Percentiles rank a stretch among this genome's conserved stretches.
Conservation (phyloP, 2,113 vertebrate genomes). For the Hipposideros armiger region DNA sequence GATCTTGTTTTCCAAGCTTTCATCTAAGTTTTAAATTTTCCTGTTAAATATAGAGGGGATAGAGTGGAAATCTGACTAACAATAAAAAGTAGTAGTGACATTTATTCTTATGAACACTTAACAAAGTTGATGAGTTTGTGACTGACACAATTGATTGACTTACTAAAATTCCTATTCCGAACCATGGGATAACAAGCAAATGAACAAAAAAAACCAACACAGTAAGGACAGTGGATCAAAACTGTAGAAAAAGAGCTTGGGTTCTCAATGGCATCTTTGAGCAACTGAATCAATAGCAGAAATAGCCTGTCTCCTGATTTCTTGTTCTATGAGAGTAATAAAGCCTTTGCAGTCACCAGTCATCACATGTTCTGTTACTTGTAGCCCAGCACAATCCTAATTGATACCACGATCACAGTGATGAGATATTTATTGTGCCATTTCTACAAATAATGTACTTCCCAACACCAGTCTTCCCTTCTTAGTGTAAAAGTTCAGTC, state of each 20-base stretch:
- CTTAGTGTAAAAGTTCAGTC: background rate
- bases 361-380: background rate
- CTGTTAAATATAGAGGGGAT: background rate
- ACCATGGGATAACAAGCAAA: background rate
- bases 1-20: background rate
- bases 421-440: background rate
- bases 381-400: background rate
- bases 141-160: background rate
- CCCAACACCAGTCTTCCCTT: background rate
- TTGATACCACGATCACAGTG: background rate
- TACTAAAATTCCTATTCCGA: background rate
- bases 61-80: constrained; percentile 1
- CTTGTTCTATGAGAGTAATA: background rate
- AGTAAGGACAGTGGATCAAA: background rate
- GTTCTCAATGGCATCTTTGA: background rate
- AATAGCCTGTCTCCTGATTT: background rate
- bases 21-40: background rate
- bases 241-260: background rate
- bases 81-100: constrained; percentile 11
- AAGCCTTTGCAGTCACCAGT: background rate
- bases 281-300: background rate
- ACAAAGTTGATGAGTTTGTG: constrained; percentile 15
- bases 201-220: background rate
- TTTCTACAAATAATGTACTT: background rate
- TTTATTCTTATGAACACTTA: background rate